Base-by-base conservation (phyloP, 2,113 vertebrate genomes). In the Dasypus novemcinctus region DNA sequence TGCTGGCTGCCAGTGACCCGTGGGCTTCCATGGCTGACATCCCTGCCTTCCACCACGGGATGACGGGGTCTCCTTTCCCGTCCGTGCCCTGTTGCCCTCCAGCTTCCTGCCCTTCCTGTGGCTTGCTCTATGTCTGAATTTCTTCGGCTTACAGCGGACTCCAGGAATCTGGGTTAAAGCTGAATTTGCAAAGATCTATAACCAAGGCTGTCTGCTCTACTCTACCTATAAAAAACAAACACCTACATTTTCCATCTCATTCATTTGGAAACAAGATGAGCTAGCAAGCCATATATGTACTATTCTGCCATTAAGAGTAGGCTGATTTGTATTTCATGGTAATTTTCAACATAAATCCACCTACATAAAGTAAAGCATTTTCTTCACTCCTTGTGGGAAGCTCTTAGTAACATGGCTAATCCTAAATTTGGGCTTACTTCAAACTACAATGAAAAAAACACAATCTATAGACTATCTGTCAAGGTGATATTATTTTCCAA, bases 391-490 rank as follows among this genome's bases (percentile, higher is more conserved):
- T 63, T 38, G 75, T 78, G 87, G 36, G 90, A 97, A 95, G 72
- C 74, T 57, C n/a, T 97, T 95, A 87, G 0, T 57, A 98, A 95
- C 43, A 85, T 90, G 87, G 97, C 68, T 88, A 87, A 96, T 94
- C 15, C 85, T 59, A 72, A 85, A 68, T 95, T 97, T 79, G 94
- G 91, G 92, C 78, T 94, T 93, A 79, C 33, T 96, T 97, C 41
- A 96, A 96, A 95, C 61, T 87, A 79, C 21, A 86, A 57, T 83
- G 66, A 82, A 96, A 96, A 97, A 90, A 87, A 29, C 95, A 95
- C 95, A 97, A 96, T 97, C 97, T 97, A 96, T 97, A 97, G 95
- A 86, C 92, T 79, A 96, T 84, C 93, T 98, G 93, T 98, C 95
- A 97, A 97, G 92, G 82, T 33, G 87, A 61, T 52, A 95, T 97